These are phyloP conservation scores for Hypotaenidia philippensis DNA, from an alignment of 2,797 vertebrate genomes.

Conservation along the genomic window DNA sequence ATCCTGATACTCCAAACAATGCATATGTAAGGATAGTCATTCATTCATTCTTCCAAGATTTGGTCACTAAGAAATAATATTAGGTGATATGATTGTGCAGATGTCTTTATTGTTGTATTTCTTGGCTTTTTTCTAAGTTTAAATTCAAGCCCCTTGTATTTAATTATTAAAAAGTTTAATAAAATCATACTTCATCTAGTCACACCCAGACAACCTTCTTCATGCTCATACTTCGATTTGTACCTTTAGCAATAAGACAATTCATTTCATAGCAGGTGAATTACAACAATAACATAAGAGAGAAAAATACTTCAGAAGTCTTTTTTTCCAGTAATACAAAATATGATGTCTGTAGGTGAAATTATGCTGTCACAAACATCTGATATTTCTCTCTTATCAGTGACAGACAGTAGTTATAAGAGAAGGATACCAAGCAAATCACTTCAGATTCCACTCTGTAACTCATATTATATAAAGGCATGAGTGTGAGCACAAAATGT, in stretches of 20 bases:
- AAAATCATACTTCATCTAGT: conserved; percentile 52
- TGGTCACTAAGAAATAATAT: background rate
- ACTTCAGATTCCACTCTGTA: conserved; percentile 38
- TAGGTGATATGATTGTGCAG: background rate
- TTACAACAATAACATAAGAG: background rate
- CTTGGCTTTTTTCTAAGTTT: background rate
- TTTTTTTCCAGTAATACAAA: conserved; percentile 1
- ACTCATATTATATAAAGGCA: conserved; percentile 30
- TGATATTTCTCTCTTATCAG: conserved; percentile 39
- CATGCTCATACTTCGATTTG: background rate
- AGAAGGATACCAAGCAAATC: conserved; percentile 7
- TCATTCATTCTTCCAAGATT: background rate
- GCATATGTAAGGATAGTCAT: background rate
- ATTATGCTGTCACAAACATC: conserved; percentile 41
- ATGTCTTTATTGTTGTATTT: background rate
- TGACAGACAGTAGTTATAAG: conserved; percentile 8
- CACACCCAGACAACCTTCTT: conserved; percentile 21
- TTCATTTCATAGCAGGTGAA: conserved; percentile 36
- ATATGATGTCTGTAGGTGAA: conserved; percentile 56
- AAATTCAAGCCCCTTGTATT: conserved; percentile 24
- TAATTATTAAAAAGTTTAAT: conserved; percentile 77
- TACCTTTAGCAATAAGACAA: conserved; percentile 19
- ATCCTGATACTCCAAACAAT: background rate
- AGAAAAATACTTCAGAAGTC: background rate
- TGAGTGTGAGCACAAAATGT: background rate